Evolutionary conservation across 2,113 vertebrate species (phyloP), one percentile per base, ranked within the genome.

Genomic region (Corvus moneduloides): DNA sequence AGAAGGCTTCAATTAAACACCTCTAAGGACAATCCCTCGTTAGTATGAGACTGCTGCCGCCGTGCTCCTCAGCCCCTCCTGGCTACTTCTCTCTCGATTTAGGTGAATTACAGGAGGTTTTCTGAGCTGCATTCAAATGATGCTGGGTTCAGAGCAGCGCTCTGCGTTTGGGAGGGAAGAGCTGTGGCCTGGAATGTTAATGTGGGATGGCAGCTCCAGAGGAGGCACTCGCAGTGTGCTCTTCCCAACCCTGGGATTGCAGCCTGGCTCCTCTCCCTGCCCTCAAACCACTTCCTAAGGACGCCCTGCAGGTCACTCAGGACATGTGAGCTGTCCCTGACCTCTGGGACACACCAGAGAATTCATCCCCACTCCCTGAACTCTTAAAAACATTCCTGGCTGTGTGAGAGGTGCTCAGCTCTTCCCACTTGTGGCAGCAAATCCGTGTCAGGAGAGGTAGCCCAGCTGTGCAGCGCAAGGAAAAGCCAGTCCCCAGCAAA

Each of bases 41-140:
- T 93, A 90, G 87, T 84, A 90, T 80, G 91, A 91, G 78, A 44
- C 59, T n/a, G 82, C 24, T 73, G 79, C 84, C 67, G 87, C n/a
- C 32, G 6, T 7, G 73, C 78, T 51, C 87, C 28, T 26, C 85
- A 71, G 44, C 85, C 59, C 85, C 76, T 96, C 79, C 79, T 81
- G 82, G 79, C 79, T 80, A 22, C 68, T 96, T 73, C 93, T 91
- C 21, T 30, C 90, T 86, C 61, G 48, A 92, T 92, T 89, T 88
- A 72, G 86, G 83, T 93, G 93, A 93, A 94, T 95, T 93, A 87
- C 91, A 81, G 2, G 3, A 89, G 88, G 48, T 51, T 71, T 59
- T 88, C 72, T 88, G 79, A 88, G 93, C 78, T 84, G 94, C 93
- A 97, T 96, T 73, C 75, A 46, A 77, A 96, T 95, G 75, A 43